Evolutionary conservation across 2,797 vertebrate species (phyloP), one percentile per base, ranked within the genome.

Genomic region (Platyrinchus mystaceus): DNA sequence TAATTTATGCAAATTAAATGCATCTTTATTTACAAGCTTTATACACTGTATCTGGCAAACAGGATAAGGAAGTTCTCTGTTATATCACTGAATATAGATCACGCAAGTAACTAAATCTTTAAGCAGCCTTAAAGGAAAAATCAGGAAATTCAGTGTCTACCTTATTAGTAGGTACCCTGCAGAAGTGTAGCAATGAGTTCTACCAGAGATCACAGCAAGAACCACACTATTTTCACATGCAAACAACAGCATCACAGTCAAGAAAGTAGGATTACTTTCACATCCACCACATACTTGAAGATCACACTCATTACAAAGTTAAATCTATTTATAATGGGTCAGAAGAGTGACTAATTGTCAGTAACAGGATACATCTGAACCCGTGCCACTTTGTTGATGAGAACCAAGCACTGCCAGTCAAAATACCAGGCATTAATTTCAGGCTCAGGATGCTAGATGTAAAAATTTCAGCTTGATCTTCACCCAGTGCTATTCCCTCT

Each of bases 1-100:
- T 71, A 52, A 80, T 75, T 84, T 89, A 93, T 90, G 90, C 59
- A 93, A 94, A 88, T 93, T 39, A 87, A 64, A 91, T 73, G 73
- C 58, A 15, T 78, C 22, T 69, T 93, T 95, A 71, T 92, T 89
- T 92, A 87, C 53, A 73, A 52, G 69, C 59, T 78, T 70, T 93
- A 26, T 59, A 37, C 36, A 22, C 41, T 80, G 26, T 89, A 73
- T 75, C 66, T 78, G 71, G 49, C 34, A 71, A 89, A 71, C 21
- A 37, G 66, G 71, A 87, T 80, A 58, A 95, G 58, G 68, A 78
- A 59, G 46, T 71, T 77, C 30, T 58, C 34, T 64, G 46, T 83
- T 81, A 9, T 41, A 41, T 58, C 68, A 37, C 64, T 46, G 62
- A 87, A 81, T 63, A 83, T 30, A 70, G 34, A 84, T 79, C 47